Conservation (phyloP, 2,113 vertebrate genomes). For the Poecilia latipinna region DNA sequence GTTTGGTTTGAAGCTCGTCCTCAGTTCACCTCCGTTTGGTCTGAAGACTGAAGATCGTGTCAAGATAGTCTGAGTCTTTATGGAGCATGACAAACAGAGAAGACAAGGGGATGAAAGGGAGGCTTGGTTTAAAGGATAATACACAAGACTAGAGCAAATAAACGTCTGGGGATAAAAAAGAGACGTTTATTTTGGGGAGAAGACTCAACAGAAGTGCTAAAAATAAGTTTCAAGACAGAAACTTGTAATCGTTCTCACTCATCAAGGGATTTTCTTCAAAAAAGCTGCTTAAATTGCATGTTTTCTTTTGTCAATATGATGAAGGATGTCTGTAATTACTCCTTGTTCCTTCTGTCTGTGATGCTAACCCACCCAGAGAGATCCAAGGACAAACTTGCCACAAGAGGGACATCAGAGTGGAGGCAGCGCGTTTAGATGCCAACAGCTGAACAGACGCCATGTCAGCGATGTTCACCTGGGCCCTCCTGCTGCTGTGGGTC, state of each 20-base stretch:
- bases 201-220: conserved; percentile 7
- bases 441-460: conserved; percentile 44
- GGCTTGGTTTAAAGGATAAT: neutral
- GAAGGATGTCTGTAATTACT: conserved; percentile 52
- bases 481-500: conserved; percentile 59
- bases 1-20: neutral
- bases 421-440: conserved; percentile 7
- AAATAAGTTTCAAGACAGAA: neutral
- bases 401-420: conserved; percentile 16
- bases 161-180: neutral
- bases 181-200: neutral
- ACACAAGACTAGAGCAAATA: neutral
- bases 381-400: conserved; percentile 23
- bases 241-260: neutral
- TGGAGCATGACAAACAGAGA: neutral
- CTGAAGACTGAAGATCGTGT: neutral
- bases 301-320: neutral
- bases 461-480: conserved; percentile 56
- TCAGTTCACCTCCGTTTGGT: conserved; percentile 21
- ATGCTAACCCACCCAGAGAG: conserved; percentile 45
- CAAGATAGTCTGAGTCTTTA: conserved; percentile 3
- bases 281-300: conserved; percentile 33
- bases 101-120: neutral
- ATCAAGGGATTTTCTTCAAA: neutral
- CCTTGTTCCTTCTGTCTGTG: neutral